phyloP scores from a whole-genome alignment of 2,888 invertebrate genomes.

The Lasioglossum vierecki region DNA sequence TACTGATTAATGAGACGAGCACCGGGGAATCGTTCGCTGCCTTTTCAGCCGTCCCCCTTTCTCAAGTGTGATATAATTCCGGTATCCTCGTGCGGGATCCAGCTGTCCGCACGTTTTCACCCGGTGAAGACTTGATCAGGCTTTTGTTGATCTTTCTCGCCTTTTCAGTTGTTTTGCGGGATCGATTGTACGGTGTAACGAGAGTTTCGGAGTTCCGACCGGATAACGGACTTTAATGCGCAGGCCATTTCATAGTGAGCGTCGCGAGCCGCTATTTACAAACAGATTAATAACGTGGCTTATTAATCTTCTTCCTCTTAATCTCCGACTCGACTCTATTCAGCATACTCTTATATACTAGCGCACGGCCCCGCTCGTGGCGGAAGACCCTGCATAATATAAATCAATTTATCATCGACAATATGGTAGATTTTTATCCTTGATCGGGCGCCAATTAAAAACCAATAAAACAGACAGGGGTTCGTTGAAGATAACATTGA shows the following conservation, averaged over 20 bases:
- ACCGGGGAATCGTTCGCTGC: constrained; percentile 7
- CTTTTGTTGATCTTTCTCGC: not conserved
- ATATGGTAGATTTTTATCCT: not conserved
- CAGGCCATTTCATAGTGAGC: not conserved
- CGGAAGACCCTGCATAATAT: not conserved
- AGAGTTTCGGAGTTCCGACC: not conserved
- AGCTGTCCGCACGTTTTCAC: not conserved
- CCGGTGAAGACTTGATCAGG: not conserved
- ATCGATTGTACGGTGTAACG: not conserved
- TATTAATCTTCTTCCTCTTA: not conserved
- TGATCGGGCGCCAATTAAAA: not conserved
- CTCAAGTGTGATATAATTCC: not conserved
- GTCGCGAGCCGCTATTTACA: not conserved
- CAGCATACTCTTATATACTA: not conserved
- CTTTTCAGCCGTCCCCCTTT: constrained; percentile 14
- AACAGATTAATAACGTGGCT: not conserved
- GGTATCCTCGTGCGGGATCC: not conserved
- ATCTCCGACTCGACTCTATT: not conserved
- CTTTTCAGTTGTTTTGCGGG: not conserved
- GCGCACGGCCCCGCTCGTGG: not conserved
- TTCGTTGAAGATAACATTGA: not conserved
- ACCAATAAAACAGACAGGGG: not conserved
- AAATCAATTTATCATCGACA: not conserved
- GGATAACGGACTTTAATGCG: not conserved
- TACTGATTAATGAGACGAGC: constrained; percentile 45